Percentiles rank a stretch among this genome's conserved stretches.
Evolutionary conservation across 1,140 invertebrate genomes (phyloP).

Genomic region (Mya arenaria): DNA sequence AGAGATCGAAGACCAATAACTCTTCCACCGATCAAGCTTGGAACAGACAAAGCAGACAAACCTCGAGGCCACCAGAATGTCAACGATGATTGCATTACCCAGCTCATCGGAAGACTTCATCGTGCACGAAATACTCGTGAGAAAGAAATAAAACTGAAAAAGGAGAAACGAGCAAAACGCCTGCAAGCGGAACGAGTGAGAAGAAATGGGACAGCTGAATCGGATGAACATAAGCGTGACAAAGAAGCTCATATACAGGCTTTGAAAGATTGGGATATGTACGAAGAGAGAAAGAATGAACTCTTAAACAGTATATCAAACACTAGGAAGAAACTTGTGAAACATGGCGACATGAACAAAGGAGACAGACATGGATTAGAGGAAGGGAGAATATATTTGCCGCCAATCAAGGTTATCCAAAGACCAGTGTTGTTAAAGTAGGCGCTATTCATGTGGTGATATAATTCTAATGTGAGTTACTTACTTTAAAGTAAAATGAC

Average conservation of each 20-base stretch:
- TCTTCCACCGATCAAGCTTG: slow-evolving; percentile 50
- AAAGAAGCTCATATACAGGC: not conserved
- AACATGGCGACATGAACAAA: not conserved
- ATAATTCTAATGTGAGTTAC: too few relatives aligned
- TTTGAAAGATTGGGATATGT: not conserved
- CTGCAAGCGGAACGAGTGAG: slow-evolving; percentile 29
- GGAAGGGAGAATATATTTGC: not conserved
- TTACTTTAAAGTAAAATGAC: too few relatives aligned
- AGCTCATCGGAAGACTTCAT: slow-evolving; percentile 20
- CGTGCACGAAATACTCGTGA: slow-evolving; percentile 13
- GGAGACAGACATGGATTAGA: not conserved
- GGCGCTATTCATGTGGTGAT: too few relatives aligned
- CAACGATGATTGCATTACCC: slow-evolving; percentile 31
- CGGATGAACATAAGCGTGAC: not conserved
- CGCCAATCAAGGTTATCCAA: not conserved
- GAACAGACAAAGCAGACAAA: slow-evolving; percentile 11
- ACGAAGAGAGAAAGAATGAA: not conserved
- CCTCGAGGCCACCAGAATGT: not conserved
- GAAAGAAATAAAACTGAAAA: slow-evolving; percentile 27
- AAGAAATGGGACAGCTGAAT: not conserved
- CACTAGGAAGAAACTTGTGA: not conserved
- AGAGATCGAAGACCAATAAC: slow-evolving; percentile 18
- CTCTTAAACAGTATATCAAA: not conserved
- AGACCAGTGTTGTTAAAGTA: not conserved
- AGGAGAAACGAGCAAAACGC: slow-evolving; percentile 31